Evolutionary conservation across 2,113 vertebrate species (phyloP), one percentile per base, ranked within the genome.

Genomic region (Thunnus thynnus): DNA sequence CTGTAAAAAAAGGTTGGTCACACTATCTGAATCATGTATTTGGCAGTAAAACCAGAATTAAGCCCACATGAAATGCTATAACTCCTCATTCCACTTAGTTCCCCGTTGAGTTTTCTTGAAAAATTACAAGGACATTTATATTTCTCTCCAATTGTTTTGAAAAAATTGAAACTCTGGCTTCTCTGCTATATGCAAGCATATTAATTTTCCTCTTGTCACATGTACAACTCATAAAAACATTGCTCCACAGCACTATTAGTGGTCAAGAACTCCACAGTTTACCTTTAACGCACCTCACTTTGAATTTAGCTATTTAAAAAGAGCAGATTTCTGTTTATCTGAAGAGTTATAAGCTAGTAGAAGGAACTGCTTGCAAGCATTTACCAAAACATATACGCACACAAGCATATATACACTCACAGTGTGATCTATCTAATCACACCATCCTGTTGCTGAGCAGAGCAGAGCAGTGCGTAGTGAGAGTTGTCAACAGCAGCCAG

Each of bases 371-470:
- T 41, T 14, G 8, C 16, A 46, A n/a, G 52, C 44, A 27, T 44
- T 25, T 0, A 47, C 18, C 8, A 22, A 47, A 55, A 41, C 52
- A 56, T 16, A n/a, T 14, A 54, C 41, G 56, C 57, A 58, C 30
- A n/a, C 14, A 51, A 41, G 13, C 20, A 30, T 13, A 16, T 22
- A 60, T 16, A 50, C 64, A 27, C 58, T 71, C 64, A 25, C 57
- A 11, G 62, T 0, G 44, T 51, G 83, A 72, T 80, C 51, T 5
- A 0, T 87, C 51, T 80, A 13, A 86, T 71, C 78, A 17, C 72
- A 56, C 1, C 80, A 51, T 12, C 56, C 74, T 80, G 86, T 10
- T 58, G 71, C 76, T n/a, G 5, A 80, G 84, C 55, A 22, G 72
- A 66, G 51, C 47, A 0, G 72, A 66, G 51, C 47, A 0, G 68